Percentiles rank a stretch among this genome's conserved stretches.
Conservation (phyloP, 2,113 vertebrate species). For the Etia nguti region DNA sequence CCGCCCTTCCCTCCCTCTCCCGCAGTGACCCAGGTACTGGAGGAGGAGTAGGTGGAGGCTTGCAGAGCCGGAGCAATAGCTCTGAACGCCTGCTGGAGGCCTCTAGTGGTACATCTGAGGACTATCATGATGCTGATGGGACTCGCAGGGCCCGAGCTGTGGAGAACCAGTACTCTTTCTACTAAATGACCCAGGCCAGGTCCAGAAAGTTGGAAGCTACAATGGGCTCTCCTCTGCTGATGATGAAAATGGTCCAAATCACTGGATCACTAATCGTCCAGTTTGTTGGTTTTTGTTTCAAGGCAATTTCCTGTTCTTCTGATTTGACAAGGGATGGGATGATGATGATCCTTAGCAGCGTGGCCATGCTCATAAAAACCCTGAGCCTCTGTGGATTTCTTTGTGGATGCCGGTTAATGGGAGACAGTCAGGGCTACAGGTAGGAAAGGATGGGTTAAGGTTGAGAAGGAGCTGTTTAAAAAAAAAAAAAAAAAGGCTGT, state of each 20-base stretch:
- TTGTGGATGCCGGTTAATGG: neutral
- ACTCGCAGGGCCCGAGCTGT: slow-evolving; percentile 84
- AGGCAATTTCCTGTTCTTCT: slow-evolving; percentile 34
- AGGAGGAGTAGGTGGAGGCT: slow-evolving; percentile 58
- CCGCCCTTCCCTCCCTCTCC: slow-evolving; percentile 59
- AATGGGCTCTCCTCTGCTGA: neutral
- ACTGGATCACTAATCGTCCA: slow-evolving; percentile 7
- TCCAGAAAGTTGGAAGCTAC: neutral
- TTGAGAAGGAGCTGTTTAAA: neutral
- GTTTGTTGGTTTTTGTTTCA: slow-evolving; percentile 31
- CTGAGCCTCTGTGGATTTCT: neutral
- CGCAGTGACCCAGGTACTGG: slow-evolving; percentile 65
- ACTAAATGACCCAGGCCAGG: slow-evolving; percentile 68
- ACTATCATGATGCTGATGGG: slow-evolving; percentile 84
- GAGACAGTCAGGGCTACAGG: neutral
- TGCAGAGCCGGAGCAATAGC: slow-evolving; percentile 85
- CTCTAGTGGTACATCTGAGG: slow-evolving; percentile 68
- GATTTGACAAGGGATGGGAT: neutral
- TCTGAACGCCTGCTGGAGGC: slow-evolving; percentile 84
- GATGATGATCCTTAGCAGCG: neutral
- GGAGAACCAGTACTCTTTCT: slow-evolving; percentile 98
- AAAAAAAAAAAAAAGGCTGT: neutral
- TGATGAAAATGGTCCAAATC: slow-evolving; percentile 13
- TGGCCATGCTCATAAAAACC: neutral
- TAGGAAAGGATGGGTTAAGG: neutral